Evolutionary conservation across 2,888 invertebrate species (phyloP).

Genomic region (Ormyrus rosae): DNA sequence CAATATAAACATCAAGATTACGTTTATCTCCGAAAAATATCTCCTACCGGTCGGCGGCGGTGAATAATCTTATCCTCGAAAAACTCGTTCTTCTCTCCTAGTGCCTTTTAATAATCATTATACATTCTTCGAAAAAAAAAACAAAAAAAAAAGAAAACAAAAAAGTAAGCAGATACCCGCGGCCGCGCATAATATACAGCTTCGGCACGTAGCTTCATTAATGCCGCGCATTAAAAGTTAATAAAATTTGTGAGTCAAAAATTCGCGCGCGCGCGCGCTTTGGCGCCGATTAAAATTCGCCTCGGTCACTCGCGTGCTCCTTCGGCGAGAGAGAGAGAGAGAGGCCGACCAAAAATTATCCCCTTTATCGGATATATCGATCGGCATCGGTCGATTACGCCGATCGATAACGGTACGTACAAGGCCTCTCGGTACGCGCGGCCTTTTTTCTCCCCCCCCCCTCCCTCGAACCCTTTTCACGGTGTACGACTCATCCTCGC

Average conservation of each 20-base stretch:
- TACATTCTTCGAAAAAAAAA: background rate
- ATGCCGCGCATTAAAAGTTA: conserved; percentile 33
- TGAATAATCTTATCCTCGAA: background rate
- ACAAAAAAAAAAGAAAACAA: no score
- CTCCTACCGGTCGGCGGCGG: no score
- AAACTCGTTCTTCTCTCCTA: background rate
- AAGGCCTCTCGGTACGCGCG: background rate
- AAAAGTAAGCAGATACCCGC: background rate
- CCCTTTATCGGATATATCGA: conserved; percentile 40
- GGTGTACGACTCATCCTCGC: conserved; percentile 47
- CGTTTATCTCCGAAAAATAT: no score
- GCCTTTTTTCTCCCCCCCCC: background rate
- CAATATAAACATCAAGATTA: no score
- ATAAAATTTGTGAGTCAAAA: conserved; percentile 46
- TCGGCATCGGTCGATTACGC: background rate
- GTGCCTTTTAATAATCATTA: conserved; percentile 24
- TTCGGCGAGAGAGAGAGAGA: background rate
- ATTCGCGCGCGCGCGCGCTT: background rate
- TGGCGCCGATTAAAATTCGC: conserved; percentile 36
- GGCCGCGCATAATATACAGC: background rate
- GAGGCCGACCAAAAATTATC: conserved; percentile 30
- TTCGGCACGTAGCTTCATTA: conserved; percentile 18
- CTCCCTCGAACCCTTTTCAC: conserved; percentile 23
- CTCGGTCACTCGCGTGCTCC: conserved; percentile 20
- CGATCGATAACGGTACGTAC: conserved; percentile 40